Evolutionary conservation across 1,140 invertebrate species (phyloP).

Genomic region (Macrobrachium nipponense): DNA sequence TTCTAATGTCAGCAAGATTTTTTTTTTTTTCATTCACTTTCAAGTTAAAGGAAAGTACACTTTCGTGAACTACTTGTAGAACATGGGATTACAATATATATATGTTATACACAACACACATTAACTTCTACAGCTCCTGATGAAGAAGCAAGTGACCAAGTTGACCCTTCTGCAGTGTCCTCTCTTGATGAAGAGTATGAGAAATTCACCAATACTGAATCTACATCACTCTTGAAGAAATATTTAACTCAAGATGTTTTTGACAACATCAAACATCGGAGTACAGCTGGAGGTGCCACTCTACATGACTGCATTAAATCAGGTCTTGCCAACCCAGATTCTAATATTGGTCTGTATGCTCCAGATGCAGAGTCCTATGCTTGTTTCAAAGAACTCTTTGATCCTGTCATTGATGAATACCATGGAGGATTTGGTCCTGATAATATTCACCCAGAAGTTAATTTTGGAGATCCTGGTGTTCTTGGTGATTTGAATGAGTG

Average conservation of each 20-base stretch:
- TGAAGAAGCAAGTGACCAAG: too few relatives aligned
- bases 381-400: slow-evolving; percentile 81
- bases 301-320: slow-evolving; percentile 92
- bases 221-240: slow-evolving; percentile 94
- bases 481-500: slow-evolving; percentile 77
- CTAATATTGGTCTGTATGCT: slow-evolving; percentile 67
- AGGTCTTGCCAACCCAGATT: slow-evolving; percentile 68
- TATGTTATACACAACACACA: too few relatives aligned
- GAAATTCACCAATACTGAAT: slow-evolving; percentile 72
- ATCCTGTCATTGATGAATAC: slow-evolving; percentile 82
- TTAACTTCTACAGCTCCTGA: too few relatives aligned
- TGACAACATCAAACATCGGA: slow-evolving; percentile 88
- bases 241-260: slow-evolving; percentile 91
- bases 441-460: slow-evolving; percentile 69
- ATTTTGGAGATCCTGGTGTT: slow-evolving; percentile 70
- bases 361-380: slow-evolving; percentile 85
- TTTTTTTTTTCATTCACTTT: too few relatives aligned
- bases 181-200: too few relatives aligned
- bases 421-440: slow-evolving; percentile 64
- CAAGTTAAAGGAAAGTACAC: too few relatives aligned
- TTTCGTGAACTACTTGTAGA: too few relatives aligned
- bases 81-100: too few relatives aligned
- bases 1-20: too few relatives aligned
- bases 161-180: too few relatives aligned
- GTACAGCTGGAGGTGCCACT: slow-evolving; percentile 88